These are phyloP conservation scores for Drosophila barbarae DNA, from an alignment of 2,888 invertebrate species.

Conservation along the genomic window DNA sequence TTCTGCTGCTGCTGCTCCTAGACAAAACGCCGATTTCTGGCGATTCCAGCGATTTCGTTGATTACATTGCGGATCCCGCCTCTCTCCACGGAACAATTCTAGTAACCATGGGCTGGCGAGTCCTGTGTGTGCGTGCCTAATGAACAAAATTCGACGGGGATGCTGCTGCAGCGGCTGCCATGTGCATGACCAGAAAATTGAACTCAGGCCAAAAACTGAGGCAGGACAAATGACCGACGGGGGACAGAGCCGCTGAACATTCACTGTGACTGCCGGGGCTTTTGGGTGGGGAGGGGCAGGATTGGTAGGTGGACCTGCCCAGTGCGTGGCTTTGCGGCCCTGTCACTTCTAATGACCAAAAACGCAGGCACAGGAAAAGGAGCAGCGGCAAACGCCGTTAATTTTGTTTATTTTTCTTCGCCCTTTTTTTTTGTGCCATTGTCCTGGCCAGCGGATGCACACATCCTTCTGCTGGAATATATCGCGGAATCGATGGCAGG, in stretches of 20 bases:
- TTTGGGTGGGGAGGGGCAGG: not conserved
- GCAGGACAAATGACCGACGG: conserved; percentile 65
- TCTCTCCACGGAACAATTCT: conserved; percentile 16
- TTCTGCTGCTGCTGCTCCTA: conserved; percentile 36
- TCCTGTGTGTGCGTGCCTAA: conserved; percentile 68
- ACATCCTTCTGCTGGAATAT: conserved; percentile 20
- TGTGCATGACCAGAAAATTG: conserved; percentile 75
- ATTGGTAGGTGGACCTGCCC: conserved; percentile 8
- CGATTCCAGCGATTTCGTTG: conserved; percentile 71
- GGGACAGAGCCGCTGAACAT: conserved; percentile 24
- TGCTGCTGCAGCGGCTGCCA: conserved; percentile 56
- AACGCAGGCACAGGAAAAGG: conserved; percentile 31
- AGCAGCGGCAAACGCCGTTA: conserved; percentile 33
- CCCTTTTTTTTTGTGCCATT: conserved; percentile 1
- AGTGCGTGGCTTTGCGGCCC: conserved; percentile 54
- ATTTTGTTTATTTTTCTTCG: conserved; percentile 42
- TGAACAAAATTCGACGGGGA: conserved; percentile 67
- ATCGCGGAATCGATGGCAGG: conserved; percentile 15
- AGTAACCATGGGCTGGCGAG: conserved; percentile 2
- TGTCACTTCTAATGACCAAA: conserved; percentile 68
- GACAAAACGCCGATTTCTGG: conserved; percentile 60
- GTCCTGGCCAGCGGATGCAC: conserved; percentile 7
- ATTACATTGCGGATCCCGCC: conserved; percentile 65
- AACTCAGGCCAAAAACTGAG: conserved; percentile 64
- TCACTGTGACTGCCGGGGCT: conserved; percentile 17